phyloP scores from a whole-genome alignment of 2,113 vertebrate species.

The Ahaetulla prasina region DNA sequence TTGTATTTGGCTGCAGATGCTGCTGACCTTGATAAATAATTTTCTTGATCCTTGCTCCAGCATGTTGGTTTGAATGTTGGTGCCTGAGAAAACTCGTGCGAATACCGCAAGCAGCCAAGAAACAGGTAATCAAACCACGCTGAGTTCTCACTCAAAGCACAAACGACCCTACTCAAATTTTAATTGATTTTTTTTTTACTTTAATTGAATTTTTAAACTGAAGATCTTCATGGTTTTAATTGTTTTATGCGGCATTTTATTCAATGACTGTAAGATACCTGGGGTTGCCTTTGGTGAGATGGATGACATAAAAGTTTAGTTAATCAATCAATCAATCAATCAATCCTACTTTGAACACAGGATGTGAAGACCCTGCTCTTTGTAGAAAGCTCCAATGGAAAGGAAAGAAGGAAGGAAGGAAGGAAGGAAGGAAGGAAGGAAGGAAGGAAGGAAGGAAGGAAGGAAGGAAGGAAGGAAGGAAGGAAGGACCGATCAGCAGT shows the following conservation, averaged over 20 bases:
- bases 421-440: fast-evolving
- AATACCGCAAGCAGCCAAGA: not conserved
- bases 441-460: too few species aligned
- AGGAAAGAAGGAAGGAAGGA: too few species aligned
- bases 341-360: not conserved
- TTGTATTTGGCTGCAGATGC: not conserved
- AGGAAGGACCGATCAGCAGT: not conserved
- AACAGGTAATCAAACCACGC: not conserved
- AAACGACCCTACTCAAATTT: not conserved
- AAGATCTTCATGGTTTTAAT: not conserved
- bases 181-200: not conserved
- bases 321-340: not conserved
- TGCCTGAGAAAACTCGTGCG: not conserved
- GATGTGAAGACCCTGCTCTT: not conserved
- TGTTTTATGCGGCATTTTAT: not conserved
- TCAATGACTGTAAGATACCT: not conserved
- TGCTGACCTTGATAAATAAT: not conserved
- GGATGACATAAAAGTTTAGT: not conserved
- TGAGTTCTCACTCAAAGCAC: not conserved
- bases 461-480: not conserved
- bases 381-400: not conserved
- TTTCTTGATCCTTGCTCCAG: not conserved
- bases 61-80: not conserved
- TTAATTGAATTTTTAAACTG: not conserved
- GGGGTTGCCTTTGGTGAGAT: not conserved